Evolutionary conservation across 2,888 invertebrate species (phyloP), one percentile per base, ranked within the genome.

Genomic region (Xylota segnis): DNA sequence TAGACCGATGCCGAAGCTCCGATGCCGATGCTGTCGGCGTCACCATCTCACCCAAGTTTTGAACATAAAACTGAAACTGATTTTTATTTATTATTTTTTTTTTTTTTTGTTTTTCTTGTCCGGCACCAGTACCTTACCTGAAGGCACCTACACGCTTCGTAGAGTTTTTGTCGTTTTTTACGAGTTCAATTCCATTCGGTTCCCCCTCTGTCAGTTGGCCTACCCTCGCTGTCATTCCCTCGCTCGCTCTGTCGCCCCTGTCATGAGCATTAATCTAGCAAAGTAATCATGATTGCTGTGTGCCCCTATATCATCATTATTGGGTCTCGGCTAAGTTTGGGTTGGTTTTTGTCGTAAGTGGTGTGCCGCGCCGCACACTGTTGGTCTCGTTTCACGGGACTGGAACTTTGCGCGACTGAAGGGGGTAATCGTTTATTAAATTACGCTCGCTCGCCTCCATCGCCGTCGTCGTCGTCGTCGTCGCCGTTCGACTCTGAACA

Each of bases 291-390:
- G 75, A 84, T 84, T 84, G 84, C 66, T 79, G 54, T 65, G 84
- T 71, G 84, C 84, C 81, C 81, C 84, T 84, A 84, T 84, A 84
- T 84, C 84, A 84, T 84, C 71, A 84, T 84, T 79, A 81, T 84
- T 75, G 43, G 52, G 65, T 59, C 65, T 81, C 65, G 79, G 71
- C 45, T 76, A 66, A 71, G 75, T 75, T 84, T 81, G 47, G 59
- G 65, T 45, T 75, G 58, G 43, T 65, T 75, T 43, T 45, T 63
- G 66, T 59, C 45, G 45, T 70, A 77, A 83, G 66, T 75, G 65
- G 74, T 79, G 52, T 65, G 78, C 77, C 59, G 58, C 27, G 45
- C 63, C 45, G 66, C 68, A 58, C 63, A 52, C 32, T 40, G 78
- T 68, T 65, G 61, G 71, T 83, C 71, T 71, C 45, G 72, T 72